Base-by-base conservation (phyloP, 2,113 vertebrate genomes). In the Typhlomys cinereus region DNA sequence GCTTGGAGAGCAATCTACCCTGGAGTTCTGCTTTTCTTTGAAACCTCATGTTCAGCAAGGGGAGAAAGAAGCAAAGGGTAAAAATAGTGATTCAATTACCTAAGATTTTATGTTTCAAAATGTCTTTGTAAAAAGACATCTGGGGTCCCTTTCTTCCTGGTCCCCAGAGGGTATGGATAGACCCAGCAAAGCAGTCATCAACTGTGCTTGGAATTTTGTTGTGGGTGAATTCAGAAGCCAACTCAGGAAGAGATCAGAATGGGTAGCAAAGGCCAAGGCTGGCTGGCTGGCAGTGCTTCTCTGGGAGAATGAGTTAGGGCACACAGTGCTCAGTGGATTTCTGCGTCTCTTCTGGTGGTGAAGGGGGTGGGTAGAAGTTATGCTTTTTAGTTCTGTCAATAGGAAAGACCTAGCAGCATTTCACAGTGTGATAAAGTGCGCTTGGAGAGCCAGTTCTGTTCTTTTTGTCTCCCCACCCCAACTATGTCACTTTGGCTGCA, bases 121-220 rank as follows among this genome's bases (percentile, higher is more conserved):
- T 36, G 29, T 92, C 79, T 93, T 79, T 91, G 67, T 73, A 79
- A 85, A n/a, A 87, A 94, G 31, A 90, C 78, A 89, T 66, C 74
- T 86, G 54, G 74, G 95, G 83, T 79, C 62, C 48, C 78, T 78
- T 96, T 89, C 12, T 54, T 61, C 71, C 64, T 69, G 78, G 61
- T 62, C 13, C 54, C 34, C 14, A 67, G 21, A 76, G 41, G 50
- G 20, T n/a, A 62, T n/a, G 75, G 85, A 41, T 34, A 36, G 50
- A 44, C 62, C 73, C 76, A 71, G 52, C n/a, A 74, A 92, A 88
- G 78, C 52, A 44, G 34, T 85, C 46, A 92, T 36, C 8, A 10
- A n/a, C 41, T 83, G 50, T 39, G 31, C 54, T 85, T 74, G 48
- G 59, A 25, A 78, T 54, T 34, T 34, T 90, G 61, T 85, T 48